Evolutionary conservation across 2,888 invertebrate genomes (phyloP).

Genomic region (Amphipoea lucens): DNA sequence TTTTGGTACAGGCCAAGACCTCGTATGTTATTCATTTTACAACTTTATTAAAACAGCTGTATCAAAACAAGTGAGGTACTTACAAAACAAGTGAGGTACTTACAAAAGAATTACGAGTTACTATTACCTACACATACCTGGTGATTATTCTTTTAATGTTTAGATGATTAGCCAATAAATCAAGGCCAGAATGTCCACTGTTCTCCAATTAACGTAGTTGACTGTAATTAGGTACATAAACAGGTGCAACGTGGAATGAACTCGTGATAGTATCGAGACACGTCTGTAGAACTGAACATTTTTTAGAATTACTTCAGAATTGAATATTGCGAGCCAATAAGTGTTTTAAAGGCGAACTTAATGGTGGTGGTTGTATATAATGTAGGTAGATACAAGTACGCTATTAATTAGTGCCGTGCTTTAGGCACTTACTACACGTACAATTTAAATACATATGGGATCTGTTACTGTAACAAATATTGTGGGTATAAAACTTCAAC

Average conservation of each 20-base stretch:
- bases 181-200: neutral
- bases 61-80: neutral
- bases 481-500: neutral
- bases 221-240: neutral
- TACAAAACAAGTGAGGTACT: neutral
- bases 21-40: neutral
- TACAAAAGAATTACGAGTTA: neutral
- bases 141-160: neutral
- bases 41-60: neutral
- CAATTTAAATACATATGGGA: neutral
- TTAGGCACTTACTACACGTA: neutral
- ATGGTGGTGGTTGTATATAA: neutral
- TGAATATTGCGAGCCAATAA: neutral
- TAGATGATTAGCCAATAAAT: neutral
- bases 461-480: neutral
- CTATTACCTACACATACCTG: neutral
- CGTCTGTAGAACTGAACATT: neutral
- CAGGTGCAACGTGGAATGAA: neutral
- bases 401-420: neutral
- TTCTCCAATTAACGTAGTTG: neutral
- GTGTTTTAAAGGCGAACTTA: neutral
- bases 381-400: neutral
- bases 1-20: neutral
- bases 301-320: neutral
- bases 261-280: neutral